A percentile compares a stretch with the other conserved stretches of the same genome.
phyloP scores from a whole-genome alignment of 2,888 invertebrate species.

The Cyaniris semiargus region DNA sequence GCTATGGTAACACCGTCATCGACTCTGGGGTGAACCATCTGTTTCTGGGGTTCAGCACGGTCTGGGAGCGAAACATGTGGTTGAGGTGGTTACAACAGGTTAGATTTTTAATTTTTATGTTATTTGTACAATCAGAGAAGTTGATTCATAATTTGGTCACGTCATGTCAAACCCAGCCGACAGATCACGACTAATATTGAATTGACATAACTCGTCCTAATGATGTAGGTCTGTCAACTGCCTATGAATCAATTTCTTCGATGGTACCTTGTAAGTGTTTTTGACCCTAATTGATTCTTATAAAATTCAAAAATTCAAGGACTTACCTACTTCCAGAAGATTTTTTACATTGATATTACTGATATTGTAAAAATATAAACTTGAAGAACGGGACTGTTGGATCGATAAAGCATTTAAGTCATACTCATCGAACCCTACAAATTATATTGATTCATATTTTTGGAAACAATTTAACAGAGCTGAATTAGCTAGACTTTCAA shows the following conservation, averaged over 20 bases:
- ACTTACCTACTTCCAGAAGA: no score
- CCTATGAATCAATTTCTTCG: no score
- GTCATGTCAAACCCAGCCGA: no score
- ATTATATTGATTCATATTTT: neutral
- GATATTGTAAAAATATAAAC: neutral
- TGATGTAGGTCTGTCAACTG: no score
- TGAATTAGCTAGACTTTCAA: neutral
- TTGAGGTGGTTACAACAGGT: constrained; percentile 83
- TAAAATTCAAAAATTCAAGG: neutral
- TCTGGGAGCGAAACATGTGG: constrained; percentile 85
- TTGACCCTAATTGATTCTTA: neutral
- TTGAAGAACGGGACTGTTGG: neutral
- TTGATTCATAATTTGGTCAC: no score
- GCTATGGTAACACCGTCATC: constrained; percentile 59
- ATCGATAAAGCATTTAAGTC: neutral
- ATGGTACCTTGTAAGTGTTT: neutral
- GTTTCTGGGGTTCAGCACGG: constrained; percentile 83
- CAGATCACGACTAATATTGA: no score
- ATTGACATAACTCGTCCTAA: no score
- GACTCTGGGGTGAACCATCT: constrained; percentile 73
- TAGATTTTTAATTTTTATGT: constrained; percentile 42
- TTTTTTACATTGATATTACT: no score
- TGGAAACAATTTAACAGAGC: neutral
- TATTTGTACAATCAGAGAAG: no score
- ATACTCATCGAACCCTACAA: neutral